A percentile compares a stretch with the other conserved stretches of the same genome.
Evolutionary conservation across 2,113 vertebrate genomes (phyloP).

Genomic region (Brachionichthys hirsutus): DNA sequence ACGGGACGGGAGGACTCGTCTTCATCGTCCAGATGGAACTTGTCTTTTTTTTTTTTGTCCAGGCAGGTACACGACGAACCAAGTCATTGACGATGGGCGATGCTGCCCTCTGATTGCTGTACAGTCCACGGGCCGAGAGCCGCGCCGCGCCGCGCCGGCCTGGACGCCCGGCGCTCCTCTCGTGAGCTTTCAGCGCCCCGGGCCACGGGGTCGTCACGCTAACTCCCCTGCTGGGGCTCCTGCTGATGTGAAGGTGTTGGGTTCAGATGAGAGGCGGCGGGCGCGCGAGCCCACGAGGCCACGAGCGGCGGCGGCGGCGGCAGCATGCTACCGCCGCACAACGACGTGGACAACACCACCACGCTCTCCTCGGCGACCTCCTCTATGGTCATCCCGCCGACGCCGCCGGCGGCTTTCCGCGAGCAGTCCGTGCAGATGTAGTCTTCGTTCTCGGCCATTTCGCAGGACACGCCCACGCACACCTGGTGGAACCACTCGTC

Average conservation of each 20-base stretch:
- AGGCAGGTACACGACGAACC: slow-evolving; percentile 4
- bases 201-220: slow-evolving; percentile 60
- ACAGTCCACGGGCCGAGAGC: slow-evolving; percentile 10
- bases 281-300: slow-evolving; percentile 34
- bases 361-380: slow-evolving; percentile 59
- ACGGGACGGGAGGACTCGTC: neutral
- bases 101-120: neutral
- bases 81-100: neutral
- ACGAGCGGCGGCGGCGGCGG: slow-evolving; percentile 47
- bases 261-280: slow-evolving; percentile 38
- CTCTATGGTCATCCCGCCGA: slow-evolving; percentile 25
- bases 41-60: slow-evolving; percentile 44
- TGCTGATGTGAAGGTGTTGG: slow-evolving; percentile 38
- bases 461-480: slow-evolving; percentile 94
- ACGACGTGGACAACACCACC: slow-evolving; percentile 52
- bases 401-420: slow-evolving; percentile 69
- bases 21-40: neutral
- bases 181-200: slow-evolving; percentile 19
- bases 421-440: slow-evolving; percentile 96
- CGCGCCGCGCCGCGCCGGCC: slow-evolving; percentile 3
- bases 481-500: slow-evolving; percentile 99
- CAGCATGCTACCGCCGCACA: slow-evolving; percentile 46
- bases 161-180: slow-evolving; percentile 13
- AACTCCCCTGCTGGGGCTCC: slow-evolving; percentile 86
- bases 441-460: slow-evolving; percentile 98